These are phyloP conservation scores for Paraescarpia echinospica DNA, from an alignment of 1,140 invertebrate genomes.

Conservation along the genomic window DNA sequence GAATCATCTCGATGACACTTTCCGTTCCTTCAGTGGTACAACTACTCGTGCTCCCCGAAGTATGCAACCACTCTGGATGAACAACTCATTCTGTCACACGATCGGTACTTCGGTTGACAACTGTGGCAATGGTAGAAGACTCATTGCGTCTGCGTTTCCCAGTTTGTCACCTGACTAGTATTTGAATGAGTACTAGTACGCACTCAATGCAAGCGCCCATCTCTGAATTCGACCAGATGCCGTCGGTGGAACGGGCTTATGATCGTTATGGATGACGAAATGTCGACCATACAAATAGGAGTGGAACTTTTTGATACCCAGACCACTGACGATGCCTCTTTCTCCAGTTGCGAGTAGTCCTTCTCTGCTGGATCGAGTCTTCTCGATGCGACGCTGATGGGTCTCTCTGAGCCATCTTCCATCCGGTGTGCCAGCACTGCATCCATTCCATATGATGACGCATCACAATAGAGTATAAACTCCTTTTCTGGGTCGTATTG, in stretches of 20 bases:
- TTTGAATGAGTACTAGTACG: too few relatives aligned
- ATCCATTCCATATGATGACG: too few relatives aligned
- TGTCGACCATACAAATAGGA: too few relatives aligned
- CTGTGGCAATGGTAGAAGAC: conserved; percentile 37
- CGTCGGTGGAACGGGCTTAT: conserved; percentile 37
- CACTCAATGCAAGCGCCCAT: conserved; percentile 51
- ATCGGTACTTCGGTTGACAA: background rate
- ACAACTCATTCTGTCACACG: background rate
- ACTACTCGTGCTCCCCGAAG: background rate
- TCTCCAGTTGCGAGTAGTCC: too few relatives aligned
- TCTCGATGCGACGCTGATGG: conserved; percentile 55
- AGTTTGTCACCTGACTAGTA: too few relatives aligned
- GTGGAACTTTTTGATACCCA: conserved; percentile 46
- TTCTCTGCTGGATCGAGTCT: conserved; percentile 60
- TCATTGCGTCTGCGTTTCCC: conserved; percentile 45
- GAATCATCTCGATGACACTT: background rate
- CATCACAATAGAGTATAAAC: too few relatives aligned
- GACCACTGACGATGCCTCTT: conserved; percentile 60
- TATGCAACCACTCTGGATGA: conserved; percentile 8
- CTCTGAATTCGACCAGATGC: conserved; percentile 46
- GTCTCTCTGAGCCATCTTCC: conserved; percentile 19
- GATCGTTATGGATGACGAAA: too few relatives aligned
- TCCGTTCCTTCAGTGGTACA: background rate
- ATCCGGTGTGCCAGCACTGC: too few relatives aligned
- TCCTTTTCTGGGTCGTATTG: too few relatives aligned